phyloP scores from a whole-genome alignment of 2,113 vertebrate species.

The Poeciliopsis occidentalis region DNA sequence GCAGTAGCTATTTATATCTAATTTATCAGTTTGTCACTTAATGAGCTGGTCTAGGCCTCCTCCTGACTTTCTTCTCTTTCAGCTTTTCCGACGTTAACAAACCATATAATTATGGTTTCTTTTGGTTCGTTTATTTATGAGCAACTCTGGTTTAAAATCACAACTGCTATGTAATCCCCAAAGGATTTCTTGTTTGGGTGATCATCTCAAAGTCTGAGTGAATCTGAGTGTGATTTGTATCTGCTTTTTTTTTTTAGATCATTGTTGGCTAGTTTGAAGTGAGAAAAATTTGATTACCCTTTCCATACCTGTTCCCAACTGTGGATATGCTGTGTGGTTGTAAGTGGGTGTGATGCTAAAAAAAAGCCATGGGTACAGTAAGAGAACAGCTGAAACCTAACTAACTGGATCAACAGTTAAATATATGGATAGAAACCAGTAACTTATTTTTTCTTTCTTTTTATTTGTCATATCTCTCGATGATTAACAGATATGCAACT shows the following conservation, averaged over 20 bases:
- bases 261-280: constrained; percentile 1
- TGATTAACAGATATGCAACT: neutral
- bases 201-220: constrained; percentile 30
- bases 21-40: constrained; percentile 43
- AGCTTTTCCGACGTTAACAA: constrained; percentile 44
- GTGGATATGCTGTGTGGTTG: neutral
- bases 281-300: neutral
- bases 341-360: constrained; percentile 54
- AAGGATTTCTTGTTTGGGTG: constrained; percentile 43
- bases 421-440: constrained; percentile 39
- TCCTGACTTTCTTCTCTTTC: constrained; percentile 41
- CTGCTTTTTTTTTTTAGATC: neutral
- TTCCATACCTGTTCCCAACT: constrained; percentile 18
- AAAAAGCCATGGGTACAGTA: constrained; percentile 68
- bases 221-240: constrained; percentile 22
- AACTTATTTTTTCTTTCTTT: constrained; percentile 1
- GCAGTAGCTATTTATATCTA: constrained; percentile 44
- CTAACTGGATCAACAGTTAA: constrained; percentile 55
- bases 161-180: constrained; percentile 40
- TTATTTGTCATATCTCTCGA: neutral
- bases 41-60: constrained; percentile 37
- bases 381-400: constrained; percentile 56
- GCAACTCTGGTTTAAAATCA: constrained; percentile 33
- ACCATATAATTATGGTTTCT: constrained; percentile 53
- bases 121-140: constrained; percentile 39